These are phyloP conservation scores for Nephrotoma flavescens DNA, from an alignment of 2,888 invertebrate genomes.

Conservation along the genomic window DNA sequence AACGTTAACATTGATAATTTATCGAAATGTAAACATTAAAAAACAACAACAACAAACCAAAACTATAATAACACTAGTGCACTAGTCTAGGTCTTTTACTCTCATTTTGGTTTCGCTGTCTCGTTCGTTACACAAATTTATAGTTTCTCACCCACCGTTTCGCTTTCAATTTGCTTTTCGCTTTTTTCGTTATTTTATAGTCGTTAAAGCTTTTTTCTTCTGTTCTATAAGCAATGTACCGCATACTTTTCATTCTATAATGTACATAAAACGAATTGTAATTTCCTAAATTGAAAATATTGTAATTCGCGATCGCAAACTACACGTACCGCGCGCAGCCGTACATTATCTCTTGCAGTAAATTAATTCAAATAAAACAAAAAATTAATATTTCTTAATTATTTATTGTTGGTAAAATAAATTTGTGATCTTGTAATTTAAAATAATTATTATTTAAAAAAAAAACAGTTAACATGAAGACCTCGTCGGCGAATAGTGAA, in stretches of 20 bases:
- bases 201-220: background rate
- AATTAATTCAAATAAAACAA: no score
- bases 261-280: background rate
- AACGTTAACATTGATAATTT: background rate
- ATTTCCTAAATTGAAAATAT: background rate
- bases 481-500: background rate
- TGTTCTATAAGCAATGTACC: background rate
- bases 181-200: no score
- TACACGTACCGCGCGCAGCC: background rate
- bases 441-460: no score
- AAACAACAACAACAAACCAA: background rate
- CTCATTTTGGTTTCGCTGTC: background rate
- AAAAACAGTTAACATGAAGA: background rate
- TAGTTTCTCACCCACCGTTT: no score
- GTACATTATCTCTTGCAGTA: no score
- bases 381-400: background rate
- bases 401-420: background rate
- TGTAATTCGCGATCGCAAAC: background rate
- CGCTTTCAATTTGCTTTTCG: no score
- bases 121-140: background rate
- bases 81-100: background rate
- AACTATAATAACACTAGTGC: background rate
- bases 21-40: constrained; percentile 1
- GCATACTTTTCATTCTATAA: background rate
- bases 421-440: no score